These are phyloP conservation scores for Octonoba sinensis DNA, from an alignment of 2,888 invertebrate genomes.

Conservation along the genomic window DNA sequence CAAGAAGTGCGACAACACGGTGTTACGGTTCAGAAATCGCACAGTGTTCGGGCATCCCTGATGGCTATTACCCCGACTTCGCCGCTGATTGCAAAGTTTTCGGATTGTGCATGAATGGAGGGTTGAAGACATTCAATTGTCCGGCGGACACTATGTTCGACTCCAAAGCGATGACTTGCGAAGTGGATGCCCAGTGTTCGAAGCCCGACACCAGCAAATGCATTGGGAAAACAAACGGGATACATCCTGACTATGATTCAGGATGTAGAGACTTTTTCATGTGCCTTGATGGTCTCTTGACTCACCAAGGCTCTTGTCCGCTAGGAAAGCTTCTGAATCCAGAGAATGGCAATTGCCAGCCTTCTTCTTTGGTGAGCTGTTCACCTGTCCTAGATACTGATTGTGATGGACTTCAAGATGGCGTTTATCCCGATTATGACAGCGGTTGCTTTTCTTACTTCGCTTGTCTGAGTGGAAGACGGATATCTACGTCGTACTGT, in stretches of 20 bases:
- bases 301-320: constrained; percentile 58
- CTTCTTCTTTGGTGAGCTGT: constrained; percentile 56
- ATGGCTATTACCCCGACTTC: constrained; percentile 66
- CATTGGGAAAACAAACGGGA: constrained; percentile 50
- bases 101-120: constrained; percentile 61
- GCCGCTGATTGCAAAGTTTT: constrained; percentile 58
- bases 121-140: constrained; percentile 59
- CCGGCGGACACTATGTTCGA: constrained; percentile 56
- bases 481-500: constrained; percentile 53
- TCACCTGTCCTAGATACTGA: constrained; percentile 42
- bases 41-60: constrained; percentile 62
- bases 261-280: constrained; percentile 56
- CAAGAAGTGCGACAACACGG: constrained; percentile 40
- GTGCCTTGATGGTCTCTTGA: constrained; percentile 50
- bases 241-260: constrained; percentile 49
- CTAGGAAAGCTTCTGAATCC: constrained; percentile 58
- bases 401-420: constrained; percentile 47
- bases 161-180: constrained; percentile 51
- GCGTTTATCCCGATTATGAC: constrained; percentile 62
- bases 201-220: constrained; percentile 47
- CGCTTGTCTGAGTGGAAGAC: constrained; percentile 48
- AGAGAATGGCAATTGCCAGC: constrained; percentile 43
- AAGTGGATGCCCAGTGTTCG: constrained; percentile 35
- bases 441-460: constrained; percentile 64
- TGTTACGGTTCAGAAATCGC: constrained; percentile 49